Conservation (phyloP, 2,113 vertebrate species). For the Alexandromys fortis region DNA sequence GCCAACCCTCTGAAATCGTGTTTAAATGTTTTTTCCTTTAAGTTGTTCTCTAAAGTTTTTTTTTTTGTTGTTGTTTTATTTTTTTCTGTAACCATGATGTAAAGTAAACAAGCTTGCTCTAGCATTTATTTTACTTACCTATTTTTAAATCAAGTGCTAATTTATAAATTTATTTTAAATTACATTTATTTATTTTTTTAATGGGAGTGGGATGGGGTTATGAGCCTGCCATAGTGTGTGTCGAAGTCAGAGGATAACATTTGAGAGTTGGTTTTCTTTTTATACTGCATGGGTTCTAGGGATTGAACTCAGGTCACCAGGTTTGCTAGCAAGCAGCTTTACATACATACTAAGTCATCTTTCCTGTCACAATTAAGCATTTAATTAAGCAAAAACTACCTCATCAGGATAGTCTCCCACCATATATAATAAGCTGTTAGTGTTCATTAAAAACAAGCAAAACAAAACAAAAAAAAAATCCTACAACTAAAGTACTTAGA, state of each 20-base stretch:
- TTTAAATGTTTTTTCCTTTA: neutral
- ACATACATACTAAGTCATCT: neutral
- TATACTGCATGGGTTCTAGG: neutral
- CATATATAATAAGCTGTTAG: neutral
- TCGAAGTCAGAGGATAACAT: neutral
- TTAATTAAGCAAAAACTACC: neutral
- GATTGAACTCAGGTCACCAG: neutral
- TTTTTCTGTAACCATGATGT: neutral
- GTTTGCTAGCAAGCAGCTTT: neutral
- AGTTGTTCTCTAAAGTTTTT: neutral
- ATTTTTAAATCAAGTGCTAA: neutral
- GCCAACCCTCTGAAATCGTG: neutral
- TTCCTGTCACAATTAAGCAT: neutral
- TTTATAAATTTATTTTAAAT: neutral
- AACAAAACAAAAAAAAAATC: neutral
- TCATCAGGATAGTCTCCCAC: neutral
- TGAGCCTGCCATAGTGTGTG: neutral
- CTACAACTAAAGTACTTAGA: neutral
- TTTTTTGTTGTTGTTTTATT: neutral
- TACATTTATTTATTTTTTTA: neutral
- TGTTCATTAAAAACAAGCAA: neutral
- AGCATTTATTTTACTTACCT: neutral
- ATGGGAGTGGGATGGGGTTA: neutral
- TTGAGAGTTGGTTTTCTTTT: neutral
- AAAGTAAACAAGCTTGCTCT: slow-evolving; percentile 3